Percentiles rank a stretch among this genome's conserved stretches.
Conservation (phyloP, 2,113 vertebrate genomes). For the Ochotona princeps region DNA sequence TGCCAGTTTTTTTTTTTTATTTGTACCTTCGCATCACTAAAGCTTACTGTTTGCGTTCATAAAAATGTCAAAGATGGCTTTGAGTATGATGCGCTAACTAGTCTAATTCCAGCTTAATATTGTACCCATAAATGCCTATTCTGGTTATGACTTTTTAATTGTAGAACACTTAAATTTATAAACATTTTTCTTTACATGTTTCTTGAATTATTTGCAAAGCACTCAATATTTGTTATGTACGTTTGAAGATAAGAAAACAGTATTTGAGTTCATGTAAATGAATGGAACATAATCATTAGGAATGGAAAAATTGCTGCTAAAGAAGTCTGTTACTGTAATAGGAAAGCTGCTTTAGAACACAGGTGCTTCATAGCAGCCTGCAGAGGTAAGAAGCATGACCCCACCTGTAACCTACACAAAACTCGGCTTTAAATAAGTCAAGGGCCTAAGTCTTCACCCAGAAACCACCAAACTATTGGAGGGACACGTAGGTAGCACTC, state of each 20-base stretch:
- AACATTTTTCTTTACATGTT: neutral
- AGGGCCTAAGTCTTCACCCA: too few relatives aligned
- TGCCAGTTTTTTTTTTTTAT: neutral
- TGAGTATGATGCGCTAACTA: neutral
- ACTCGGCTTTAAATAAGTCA: too few relatives aligned
- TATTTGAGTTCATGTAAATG: neutral
- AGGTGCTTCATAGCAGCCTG: too few relatives aligned
- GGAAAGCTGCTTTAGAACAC: too few relatives aligned
- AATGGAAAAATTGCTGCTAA: neutral
- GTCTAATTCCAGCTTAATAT: neutral
- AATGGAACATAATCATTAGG: neutral
- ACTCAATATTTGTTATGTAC: neutral
- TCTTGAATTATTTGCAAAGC: neutral
- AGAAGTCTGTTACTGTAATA: too few relatives aligned
- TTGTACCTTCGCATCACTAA: neutral
- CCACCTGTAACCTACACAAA: too few relatives aligned
- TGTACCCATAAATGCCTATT: neutral
- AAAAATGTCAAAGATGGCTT: neutral
- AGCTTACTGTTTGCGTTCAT: neutral
- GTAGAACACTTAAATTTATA: neutral
- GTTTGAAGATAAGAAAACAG: conserved; percentile 6
- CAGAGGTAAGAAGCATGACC: too few relatives aligned
- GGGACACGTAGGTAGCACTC: too few relatives aligned
- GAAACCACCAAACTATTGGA: too few relatives aligned
- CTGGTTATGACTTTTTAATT: neutral